Conservation (phyloP, 2,113 vertebrate genomes). For the Catharus fuscescens region DNA sequence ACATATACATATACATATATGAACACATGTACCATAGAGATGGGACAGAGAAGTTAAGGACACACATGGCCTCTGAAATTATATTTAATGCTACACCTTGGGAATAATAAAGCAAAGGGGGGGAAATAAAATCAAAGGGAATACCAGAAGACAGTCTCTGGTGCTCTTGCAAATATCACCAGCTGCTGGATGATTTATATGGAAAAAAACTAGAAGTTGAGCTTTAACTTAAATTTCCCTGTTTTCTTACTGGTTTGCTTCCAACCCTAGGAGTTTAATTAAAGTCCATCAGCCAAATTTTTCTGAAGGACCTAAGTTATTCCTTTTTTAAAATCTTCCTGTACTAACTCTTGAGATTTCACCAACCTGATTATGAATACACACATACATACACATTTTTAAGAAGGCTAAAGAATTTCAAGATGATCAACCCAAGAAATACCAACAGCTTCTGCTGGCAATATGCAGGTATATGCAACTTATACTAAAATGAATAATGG, state of each 20-base stretch:
- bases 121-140: slow-evolving; percentile 14
- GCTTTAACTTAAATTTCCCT: background rate
- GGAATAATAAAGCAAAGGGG: slow-evolving; percentile 17
- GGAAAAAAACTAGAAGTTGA: slow-evolving; percentile 7
- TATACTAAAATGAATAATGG: background rate
- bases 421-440: background rate
- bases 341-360: background rate
- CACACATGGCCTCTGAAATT: background rate
- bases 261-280: slow-evolving; percentile 38
- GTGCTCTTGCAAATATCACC: slow-evolving; percentile 31
- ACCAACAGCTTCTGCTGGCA: background rate
- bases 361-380: background rate
- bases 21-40: background rate
- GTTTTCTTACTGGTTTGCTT: slow-evolving; percentile 21
- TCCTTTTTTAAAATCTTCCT: background rate
- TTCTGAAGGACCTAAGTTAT: background rate
- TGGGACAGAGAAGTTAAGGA: background rate
- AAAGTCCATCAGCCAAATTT: slow-evolving; percentile 6
- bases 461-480: background rate
- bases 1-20: background rate
- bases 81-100: slow-evolving; percentile 11
- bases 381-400: background rate
- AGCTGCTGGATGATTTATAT: slow-evolving; percentile 44
- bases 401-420: background rate
- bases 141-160: slow-evolving; percentile 5